These are phyloP conservation scores for Agrochola lychnidis DNA, from an alignment of 2,888 invertebrate species.

Conservation along the genomic window DNA sequence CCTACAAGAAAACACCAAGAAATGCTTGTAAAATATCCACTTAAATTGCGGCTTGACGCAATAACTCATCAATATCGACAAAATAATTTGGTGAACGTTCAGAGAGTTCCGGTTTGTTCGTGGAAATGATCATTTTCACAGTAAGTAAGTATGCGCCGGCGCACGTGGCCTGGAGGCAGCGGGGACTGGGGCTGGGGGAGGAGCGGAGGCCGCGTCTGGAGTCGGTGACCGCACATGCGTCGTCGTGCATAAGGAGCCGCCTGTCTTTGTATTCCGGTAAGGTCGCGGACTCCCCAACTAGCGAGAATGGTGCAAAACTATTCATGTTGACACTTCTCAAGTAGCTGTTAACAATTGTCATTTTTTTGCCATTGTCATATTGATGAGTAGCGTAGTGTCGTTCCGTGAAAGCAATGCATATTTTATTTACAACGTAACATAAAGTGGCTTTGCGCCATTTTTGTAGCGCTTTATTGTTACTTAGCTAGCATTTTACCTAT, in stretches of 20 bases:
- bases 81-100: slow-evolving; percentile 65
- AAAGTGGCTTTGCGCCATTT: slow-evolving; percentile 45
- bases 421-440: slow-evolving; percentile 64
- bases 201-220: slow-evolving; percentile 70
- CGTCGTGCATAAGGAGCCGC: slow-evolving; percentile 84
- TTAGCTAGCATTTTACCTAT: not conserved
- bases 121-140: slow-evolving; percentile 88
- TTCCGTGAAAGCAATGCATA: slow-evolving; percentile 75
- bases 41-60: slow-evolving; percentile 45
- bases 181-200: slow-evolving; percentile 60
- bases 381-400: slow-evolving; percentile 74
- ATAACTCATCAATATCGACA: slow-evolving; percentile 54
- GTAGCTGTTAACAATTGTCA: slow-evolving; percentile 83
- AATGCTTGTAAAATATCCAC: slow-evolving; percentile 22
- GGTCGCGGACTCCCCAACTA: slow-evolving; percentile 84
- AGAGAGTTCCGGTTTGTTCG: slow-evolving; percentile 85
- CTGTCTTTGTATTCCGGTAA: slow-evolving; percentile 85
- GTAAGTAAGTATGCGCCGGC: slow-evolving; percentile 79
- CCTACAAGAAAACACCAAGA: slow-evolving; percentile 6
- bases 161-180: slow-evolving; percentile 77
- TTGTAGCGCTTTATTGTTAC: slow-evolving; percentile 27
- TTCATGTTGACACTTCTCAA: slow-evolving; percentile 83
- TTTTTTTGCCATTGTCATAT: slow-evolving; percentile 83
- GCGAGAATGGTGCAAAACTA: slow-evolving; percentile 86
- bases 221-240: slow-evolving; percentile 87